Evolutionary conservation across 2,797 vertebrate species (phyloP).

Genomic region (Tachyglossus aculeatus): DNA sequence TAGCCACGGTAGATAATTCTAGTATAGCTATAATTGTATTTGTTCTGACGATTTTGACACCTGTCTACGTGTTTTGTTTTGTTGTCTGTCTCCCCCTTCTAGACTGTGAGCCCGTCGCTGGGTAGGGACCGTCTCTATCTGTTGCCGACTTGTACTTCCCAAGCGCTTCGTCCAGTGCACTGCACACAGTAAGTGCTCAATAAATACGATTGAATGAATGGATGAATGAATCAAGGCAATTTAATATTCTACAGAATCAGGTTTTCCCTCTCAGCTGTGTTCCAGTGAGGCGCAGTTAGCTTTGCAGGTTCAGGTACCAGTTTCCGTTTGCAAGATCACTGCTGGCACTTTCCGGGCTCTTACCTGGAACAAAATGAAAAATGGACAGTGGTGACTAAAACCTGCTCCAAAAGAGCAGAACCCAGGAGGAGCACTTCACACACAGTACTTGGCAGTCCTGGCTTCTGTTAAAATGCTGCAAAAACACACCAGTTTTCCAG

Average conservation of each 20-base stretch:
- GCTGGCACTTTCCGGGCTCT: slow-evolving; percentile 51
- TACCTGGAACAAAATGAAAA: slow-evolving; percentile 51
- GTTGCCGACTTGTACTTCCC: too few relatives aligned
- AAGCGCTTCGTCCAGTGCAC: too few relatives aligned
- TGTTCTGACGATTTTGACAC: too few relatives aligned
- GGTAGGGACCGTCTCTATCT: too few relatives aligned
- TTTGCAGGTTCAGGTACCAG: slow-evolving; percentile 45
- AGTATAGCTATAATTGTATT: too few relatives aligned
- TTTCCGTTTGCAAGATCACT: slow-evolving; percentile 49
- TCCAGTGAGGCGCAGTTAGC: background rate
- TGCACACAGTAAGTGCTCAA: too few relatives aligned
- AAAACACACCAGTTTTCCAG: too few relatives aligned
- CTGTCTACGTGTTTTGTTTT: too few relatives aligned
- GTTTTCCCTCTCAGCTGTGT: background rate
- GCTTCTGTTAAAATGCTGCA: background rate
- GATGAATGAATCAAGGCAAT: background rate
- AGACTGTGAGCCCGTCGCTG: too few relatives aligned
- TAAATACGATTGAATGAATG: too few relatives aligned
- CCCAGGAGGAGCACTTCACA: background rate
- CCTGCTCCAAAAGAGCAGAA: background rate
- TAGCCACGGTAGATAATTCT: too few relatives aligned
- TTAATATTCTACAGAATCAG: background rate
- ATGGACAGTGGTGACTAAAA: background rate
- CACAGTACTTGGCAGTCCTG: background rate
- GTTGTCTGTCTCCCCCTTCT: too few relatives aligned